Base-by-base conservation (phyloP, 2,797 vertebrate species). In the Urophycis tenuis region DNA sequence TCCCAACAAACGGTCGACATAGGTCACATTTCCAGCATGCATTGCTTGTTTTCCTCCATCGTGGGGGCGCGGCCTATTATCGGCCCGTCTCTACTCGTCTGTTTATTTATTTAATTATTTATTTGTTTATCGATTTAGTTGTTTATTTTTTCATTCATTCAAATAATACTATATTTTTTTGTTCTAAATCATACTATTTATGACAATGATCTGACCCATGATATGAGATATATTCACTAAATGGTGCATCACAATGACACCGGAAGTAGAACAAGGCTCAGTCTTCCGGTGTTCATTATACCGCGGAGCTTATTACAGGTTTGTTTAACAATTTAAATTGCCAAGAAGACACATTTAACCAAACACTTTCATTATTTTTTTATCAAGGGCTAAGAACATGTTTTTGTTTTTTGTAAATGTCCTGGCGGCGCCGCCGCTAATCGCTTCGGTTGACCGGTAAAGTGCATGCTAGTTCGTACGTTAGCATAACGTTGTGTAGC, bases 231-330 rank as follows among this genome's bases (percentile, higher is more conserved):
- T 49, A 49, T 22, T 49, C 22, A 19, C 45, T 15, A 49, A 49
- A 49, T 19, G 3, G 45, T 49, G 17, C 45, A 22, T 49, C 22
- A 49, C 45, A 22, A 60, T 67, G 60, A 67, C 60, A 67, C 60
- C n/a, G 60, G 60, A 67, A 67, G 60, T 67, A 29, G 11, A 67
- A 67, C 60, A 60, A 1, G 2, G 36, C 73, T 75, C 22, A 67
- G 74, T 64, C 71, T 80, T 80, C 77, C 75, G 81, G 82, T 82
- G 81, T 84, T 81, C 74, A 86, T 86, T 75, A 86, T 79, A 86
- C 89, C 87, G 90, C 89, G 90, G 90, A 88, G 83, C 86, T 77
- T 84, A 84, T 78, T 89, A 87, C 91, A 93, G 93, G 93, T 94
- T 84, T 77, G 92, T 92, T 74, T 73, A 45, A 71, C 7, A 22